Evolutionary conservation across 92 coral and sea anemone species (phyloP), one percentile per base, ranked within the genome.

Genomic region (Porites lobata): DNA sequence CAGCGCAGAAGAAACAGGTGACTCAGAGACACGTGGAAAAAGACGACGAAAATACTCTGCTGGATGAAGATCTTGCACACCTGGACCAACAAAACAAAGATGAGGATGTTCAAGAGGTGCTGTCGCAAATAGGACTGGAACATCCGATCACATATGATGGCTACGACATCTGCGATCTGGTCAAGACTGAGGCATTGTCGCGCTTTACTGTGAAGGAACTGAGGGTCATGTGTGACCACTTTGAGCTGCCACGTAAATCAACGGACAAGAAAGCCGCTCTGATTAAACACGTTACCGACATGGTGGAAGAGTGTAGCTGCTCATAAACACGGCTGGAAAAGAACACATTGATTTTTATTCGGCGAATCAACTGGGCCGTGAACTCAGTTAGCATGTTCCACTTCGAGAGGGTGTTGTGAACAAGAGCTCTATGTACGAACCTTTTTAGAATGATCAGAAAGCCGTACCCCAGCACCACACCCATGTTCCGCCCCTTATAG

Each of bases 261-360:
- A 59, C 65, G 0, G 81, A 77, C 69, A 77, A 62, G 26, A 77
- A 77, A 77, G 38, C 71, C 69, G 18, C 81, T 54, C 65, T 77
- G 52, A 77, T 77, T 77, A 62, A 26, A 29, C 81, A 77, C 81
- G 70, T 77, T 62, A 77, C 65, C 15, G 69, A 78, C 69, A 78
- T 78, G 83, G 83, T 78, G 83, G 58, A 78, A 69, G 83, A 78
- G 69, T 78, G 83, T 47, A 69, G 83, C 83, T 78, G 83, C 69
- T 78, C 54, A 78, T 61, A 78, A 78, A 65, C 69, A 65, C 22
- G 69, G 14, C n/a, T 65, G 69, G 14, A 15, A n/a, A 65, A 65
- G 19, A 65, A 65, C 19, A 22, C 14, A n/a, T 13, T n/a, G 14
- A 22, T 13, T n/a, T 22, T n/a, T 65, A 6, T n/a, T 65, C 19